Evolutionary conservation across 2,113 vertebrate genomes (phyloP), one percentile per base, ranked within the genome.

Genomic region (Alethe castanea): DNA sequence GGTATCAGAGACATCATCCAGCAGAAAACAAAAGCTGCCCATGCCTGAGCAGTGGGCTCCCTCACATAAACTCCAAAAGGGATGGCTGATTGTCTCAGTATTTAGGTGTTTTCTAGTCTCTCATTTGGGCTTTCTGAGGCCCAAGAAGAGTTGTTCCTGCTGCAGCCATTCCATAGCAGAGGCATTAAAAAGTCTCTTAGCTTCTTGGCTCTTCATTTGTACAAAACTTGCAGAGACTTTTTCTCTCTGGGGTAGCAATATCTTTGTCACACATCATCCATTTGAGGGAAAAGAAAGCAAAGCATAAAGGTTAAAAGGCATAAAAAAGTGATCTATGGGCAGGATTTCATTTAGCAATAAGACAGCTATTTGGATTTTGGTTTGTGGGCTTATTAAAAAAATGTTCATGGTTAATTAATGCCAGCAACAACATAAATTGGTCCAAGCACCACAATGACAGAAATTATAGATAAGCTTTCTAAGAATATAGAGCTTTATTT

Each of bases 141-240:
- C 26, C 48, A 44, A 13, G 50, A 54, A 25, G 44, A 2, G 1
- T 12, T 42, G 28, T 8, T 87, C n/a, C 66, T 48, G 40, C 61
- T 48, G 53, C 1, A 1, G 9, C 33, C 20, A 19, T 79, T 56
- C 53, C 17, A 28, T 7, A 24, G 44, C 1, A 2, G 73, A 92
- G 66, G 45, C 1, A 23, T 82, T 76, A 65, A 82, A 62, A 79
- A 76, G 8, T 33, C 40, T 71, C 40, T 33, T 64, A 35, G 50
- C 23, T 64, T 84, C 56, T 76, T 76, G 66, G 48, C 45, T 91
- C 59, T 72, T 53, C 71, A 20, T 94, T 80, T 74, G 76, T 82
- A 82, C 66, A 76, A n/a, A 88, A 12, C 62, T 82, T 72, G 54
- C 57, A 85, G 87, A 61, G 64, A 57, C 25, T 48, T 90, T 31